phyloP scores from a whole-genome alignment of 1,140 invertebrate genomes.

The Eciton burchellii region DNA sequence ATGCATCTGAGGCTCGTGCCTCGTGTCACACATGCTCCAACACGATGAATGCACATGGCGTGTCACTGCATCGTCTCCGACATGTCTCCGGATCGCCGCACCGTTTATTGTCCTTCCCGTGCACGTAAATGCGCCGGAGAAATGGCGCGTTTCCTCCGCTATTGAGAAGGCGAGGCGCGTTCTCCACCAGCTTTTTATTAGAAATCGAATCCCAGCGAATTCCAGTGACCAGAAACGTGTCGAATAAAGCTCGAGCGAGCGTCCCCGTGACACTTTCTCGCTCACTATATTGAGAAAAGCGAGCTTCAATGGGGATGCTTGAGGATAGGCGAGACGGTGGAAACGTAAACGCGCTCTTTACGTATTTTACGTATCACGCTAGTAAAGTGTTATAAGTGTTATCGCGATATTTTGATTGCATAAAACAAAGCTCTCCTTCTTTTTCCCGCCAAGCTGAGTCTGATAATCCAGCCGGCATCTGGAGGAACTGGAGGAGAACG shows the following conservation, averaged over 20 bases:
- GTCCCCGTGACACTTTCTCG: too few relatives aligned
- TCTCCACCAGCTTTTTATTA: conserved; percentile 4
- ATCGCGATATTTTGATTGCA: background rate
- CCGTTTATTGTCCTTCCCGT: conserved; percentile 44
- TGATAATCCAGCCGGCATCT: background rate
- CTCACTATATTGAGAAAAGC: background rate
- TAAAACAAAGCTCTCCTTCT: background rate
- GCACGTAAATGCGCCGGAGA: conserved; percentile 38
- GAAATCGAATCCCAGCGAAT: background rate
- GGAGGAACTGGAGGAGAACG: background rate
- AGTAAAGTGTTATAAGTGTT: too few relatives aligned
- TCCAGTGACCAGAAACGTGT: background rate
- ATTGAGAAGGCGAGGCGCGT: background rate
- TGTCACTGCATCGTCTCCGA: conserved; percentile 28
- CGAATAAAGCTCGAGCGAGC: background rate
- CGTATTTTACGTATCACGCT: too few relatives aligned
- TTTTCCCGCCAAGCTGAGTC: background rate
- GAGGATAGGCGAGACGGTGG: background rate
- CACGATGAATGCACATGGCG: conserved; percentile 63
- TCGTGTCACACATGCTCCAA: conserved; percentile 52
- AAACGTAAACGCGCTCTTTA: background rate
- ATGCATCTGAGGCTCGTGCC: conserved; percentile 1
- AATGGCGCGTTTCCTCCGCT: conserved; percentile 28
- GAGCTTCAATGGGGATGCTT: background rate
- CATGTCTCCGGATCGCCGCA: conserved; percentile 28